These are phyloP conservation scores for Heteronetta atricapilla DNA, from an alignment of 2,113 vertebrate genomes.

Conservation along the genomic window DNA sequence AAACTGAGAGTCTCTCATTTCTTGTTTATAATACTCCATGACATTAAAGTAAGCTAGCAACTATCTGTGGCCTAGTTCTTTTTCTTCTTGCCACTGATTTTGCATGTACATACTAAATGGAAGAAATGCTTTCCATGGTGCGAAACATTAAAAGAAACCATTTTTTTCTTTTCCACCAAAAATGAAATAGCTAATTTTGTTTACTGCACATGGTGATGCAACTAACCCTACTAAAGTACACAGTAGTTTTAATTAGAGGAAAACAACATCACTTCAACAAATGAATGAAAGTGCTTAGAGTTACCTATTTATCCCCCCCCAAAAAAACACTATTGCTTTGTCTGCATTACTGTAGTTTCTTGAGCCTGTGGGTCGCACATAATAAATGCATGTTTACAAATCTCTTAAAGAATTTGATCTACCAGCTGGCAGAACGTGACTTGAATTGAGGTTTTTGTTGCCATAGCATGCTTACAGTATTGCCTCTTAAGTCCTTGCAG, in stretches of 20 bases:
- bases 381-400: accelerated
- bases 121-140: neutral
- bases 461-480: accelerated
- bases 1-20: neutral
- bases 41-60: accelerated
- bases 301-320: neutral
- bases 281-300: neutral
- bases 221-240: neutral
- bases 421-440: accelerated
- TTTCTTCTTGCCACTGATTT: neutral
- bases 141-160: neutral
- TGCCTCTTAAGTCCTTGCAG: neutral
- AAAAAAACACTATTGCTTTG: neutral
- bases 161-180: neutral
- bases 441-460: neutral
- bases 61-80: neutral
- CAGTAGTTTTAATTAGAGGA: neutral
- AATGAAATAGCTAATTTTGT: neutral
- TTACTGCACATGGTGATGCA: neutral
- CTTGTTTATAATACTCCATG: accelerated
- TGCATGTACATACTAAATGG: accelerated
- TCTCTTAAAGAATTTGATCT: neutral
- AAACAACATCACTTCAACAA: neutral
- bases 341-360: neutral
- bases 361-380: accelerated